Evolutionary conservation across 2,113 vertebrate species (phyloP).

Genomic region (Urocolius indicus): DNA sequence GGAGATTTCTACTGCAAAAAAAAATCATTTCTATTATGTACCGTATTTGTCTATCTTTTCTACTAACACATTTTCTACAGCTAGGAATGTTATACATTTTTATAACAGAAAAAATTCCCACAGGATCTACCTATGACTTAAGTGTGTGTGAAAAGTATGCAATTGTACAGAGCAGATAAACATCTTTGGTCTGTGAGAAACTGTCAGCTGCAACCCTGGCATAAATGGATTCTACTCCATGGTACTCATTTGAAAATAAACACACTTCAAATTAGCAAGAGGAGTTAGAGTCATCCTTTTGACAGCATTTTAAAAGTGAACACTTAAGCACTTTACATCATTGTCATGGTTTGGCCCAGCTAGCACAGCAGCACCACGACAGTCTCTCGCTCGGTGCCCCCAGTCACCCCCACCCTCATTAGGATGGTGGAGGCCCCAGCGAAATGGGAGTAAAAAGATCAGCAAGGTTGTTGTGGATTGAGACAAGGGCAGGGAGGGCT

Average conservation of each 20-base stretch:
- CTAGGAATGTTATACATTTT: neutral
- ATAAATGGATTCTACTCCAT: neutral
- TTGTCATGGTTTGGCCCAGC: too few species aligned
- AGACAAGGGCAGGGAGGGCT: too few species aligned
- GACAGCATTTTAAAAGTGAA: conserved; percentile 35
- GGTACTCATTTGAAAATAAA: neutral
- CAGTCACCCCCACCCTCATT: too few species aligned
- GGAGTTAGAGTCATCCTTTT: neutral
- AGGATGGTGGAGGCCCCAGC: too few species aligned
- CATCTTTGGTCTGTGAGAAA: conserved; percentile 1
- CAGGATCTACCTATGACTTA: neutral
- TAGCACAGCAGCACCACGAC: too few species aligned
- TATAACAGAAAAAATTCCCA: neutral
- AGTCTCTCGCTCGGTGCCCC: too few species aligned
- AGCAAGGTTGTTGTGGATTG: too few species aligned
- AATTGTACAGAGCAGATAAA: neutral
- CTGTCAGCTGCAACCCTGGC: neutral
- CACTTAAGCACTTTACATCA: neutral
- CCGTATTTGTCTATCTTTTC: neutral
- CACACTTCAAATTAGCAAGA: neutral
- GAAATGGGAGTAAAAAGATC: too few species aligned
- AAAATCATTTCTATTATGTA: neutral
- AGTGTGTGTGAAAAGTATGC: neutral
- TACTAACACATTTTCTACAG: neutral
- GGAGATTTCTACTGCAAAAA: neutral